Evolutionary conservation across 2,797 vertebrate genomes (phyloP).

Genomic region (Paedocypris micromegethes): DNA sequence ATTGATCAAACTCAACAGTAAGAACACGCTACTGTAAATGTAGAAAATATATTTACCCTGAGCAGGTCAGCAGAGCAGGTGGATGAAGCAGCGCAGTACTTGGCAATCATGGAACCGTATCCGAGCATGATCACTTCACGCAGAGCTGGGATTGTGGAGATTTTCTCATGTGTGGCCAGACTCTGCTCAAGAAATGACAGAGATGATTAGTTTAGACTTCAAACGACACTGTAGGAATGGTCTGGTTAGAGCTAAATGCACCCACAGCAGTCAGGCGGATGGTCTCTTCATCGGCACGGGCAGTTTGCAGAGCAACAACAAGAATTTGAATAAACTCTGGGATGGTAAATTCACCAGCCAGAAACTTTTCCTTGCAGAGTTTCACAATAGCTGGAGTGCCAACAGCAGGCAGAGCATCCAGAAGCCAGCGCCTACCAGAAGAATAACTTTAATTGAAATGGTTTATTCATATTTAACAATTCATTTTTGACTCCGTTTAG

Average conservation of each 20-base stretch:
- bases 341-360: slow-evolving; percentile 58
- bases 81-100: slow-evolving; percentile 63
- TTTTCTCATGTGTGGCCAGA: slow-evolving; percentile 13
- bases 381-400: slow-evolving; percentile 63
- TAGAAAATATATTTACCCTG: slow-evolving; percentile 60
- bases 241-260: slow-evolving; percentile 16
- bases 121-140: slow-evolving; percentile 58
- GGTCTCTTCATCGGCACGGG: slow-evolving; percentile 61
- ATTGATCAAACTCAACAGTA: neutral
- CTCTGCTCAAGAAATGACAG: slow-evolving; percentile 10
- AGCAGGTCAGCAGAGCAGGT: slow-evolving; percentile 67
- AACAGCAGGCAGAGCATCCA: slow-evolving; percentile 70
- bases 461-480: too few species aligned
- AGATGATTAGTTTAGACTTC: neutral
- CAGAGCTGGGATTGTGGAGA: slow-evolving; percentile 53
- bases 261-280: slow-evolving; percentile 60
- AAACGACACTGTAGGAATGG: neutral
- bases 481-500: neutral
- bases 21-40: accelerated
- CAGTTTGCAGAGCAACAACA: slow-evolving; percentile 66
- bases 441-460: neutral
- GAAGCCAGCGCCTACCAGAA: slow-evolving; percentile 62
- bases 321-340: slow-evolving; percentile 65
- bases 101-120: slow-evolving; percentile 74
- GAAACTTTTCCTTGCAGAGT: slow-evolving; percentile 73